Base-by-base conservation (phyloP, 1,140 invertebrate genomes). In the Helicoverpa armigera region DNA sequence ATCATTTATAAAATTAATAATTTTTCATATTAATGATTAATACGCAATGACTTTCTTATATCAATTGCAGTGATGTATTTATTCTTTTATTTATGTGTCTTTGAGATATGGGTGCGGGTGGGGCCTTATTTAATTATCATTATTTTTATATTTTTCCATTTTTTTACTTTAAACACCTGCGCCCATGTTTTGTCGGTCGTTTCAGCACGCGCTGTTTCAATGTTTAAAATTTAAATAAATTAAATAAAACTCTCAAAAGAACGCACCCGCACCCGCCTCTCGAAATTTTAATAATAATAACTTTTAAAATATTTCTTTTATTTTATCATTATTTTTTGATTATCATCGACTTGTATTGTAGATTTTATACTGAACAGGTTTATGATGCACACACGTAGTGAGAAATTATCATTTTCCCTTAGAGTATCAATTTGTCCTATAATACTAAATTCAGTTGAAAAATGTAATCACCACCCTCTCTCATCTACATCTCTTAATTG, bases 91-190 rank as follows among this genome's bases (percentile, higher is more conserved):
- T 31, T 13, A 61, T 35, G 35, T 43, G 5, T 43, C 35, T 9
- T 43, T 7, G 75, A 85, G 54, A 69, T 69, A 86, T 89, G 87
- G 88, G 87, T 89, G 87, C 87, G 84, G 88, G 87, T 87, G 85
- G 79, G 9, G 65, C 9, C 63, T 35, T 48, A 35, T 79, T 12
- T 82, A 69, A 56, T 75, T 74, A 73, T 51, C 16, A 3, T 65
- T 65, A 35, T n/a, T 5, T 58, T 51, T 29, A 23, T 69, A 69
- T 13, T 23, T 31, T 10, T 29, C 67, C 69, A 79, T 53, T 3
- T 12, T 60, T 73, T 74, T 65, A 48, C 35, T n/a, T 35, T 35
- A 43, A 63, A 76, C 83, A 85, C 83, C 85, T 86, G 85, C 85
- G 82, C 87, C 84, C 86, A 86, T 87, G 63, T 48, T 81, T 43